Evolutionary conservation across 2,888 invertebrate genomes (phyloP), one percentile per base, ranked within the genome.

Genomic region (Geophilus truncorum): DNA sequence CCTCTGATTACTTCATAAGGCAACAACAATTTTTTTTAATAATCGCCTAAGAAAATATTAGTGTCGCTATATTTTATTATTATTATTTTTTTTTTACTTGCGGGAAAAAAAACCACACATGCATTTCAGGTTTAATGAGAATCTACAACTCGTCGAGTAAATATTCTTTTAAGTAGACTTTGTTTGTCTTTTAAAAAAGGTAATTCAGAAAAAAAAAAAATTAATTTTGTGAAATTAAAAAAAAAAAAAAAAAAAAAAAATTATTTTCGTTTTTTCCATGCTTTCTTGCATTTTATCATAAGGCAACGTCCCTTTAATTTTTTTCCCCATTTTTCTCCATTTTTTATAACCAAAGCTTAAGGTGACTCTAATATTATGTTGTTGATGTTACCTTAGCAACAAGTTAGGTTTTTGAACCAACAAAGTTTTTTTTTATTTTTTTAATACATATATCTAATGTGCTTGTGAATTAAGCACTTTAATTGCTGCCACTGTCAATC

Each of bases 1-100:
- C 62, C 62, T 62, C 62, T 62, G 62, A 62, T 62, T 62, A 62
- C 62, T 62, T 62, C 62, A 62, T 62, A 62, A 62, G 62, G 62
- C 62, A 62, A 62, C 62, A 62, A 62, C 62, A 45, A 45, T 45
- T 62, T 62, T 62, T 62, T 62, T 62, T 62, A 62, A 62, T 62
- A 62, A 23, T 62, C 62, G 62, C 62, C 45, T 45, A 45, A 45
- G 45, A 45, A 45, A 62, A 62, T 25, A 25, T 62, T 62, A 62
- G 62, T 62, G 62, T 25, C 62, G 62, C 62, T 10, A 62, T 62
- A 62, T 62, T 62, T 62, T 62, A 25, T 62, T 62, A 18, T 62
- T 12, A 7, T 28, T 62, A 18, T 23, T 21, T 23, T n/a, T n/a
- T n/a, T n/a, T n/a, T n/a, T n/a, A n/a, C n/a, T n/a, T n/a, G n/a